Conservation (phyloP, 2,113 vertebrate species). For the Sebastes fasciatus region DNA sequence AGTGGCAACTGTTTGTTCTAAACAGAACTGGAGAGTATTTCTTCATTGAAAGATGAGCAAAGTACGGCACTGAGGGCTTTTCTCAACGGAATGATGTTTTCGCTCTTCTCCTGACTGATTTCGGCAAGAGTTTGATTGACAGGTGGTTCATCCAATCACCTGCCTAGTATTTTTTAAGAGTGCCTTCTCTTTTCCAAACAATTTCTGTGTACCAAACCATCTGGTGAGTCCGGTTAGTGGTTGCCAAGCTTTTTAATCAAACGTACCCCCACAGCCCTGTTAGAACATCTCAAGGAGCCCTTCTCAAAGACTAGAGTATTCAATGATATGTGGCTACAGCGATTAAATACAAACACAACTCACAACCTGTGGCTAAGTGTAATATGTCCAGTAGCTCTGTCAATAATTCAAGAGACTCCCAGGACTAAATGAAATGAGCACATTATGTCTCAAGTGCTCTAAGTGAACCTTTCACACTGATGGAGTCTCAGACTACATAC, state of each 20-base stretch:
- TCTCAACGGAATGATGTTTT: no score
- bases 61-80: no score
- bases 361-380: conserved; percentile 24
- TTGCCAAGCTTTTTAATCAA: background rate
- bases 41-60: no score
- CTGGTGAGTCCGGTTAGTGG: background rate
- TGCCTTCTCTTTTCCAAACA: no score
- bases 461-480: conserved; percentile 34
- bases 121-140: no score
- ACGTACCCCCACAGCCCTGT: background rate
- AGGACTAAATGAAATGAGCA: conserved; percentile 69
- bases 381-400: conserved; percentile 34
- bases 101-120: no score
- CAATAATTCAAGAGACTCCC: conserved; percentile 71
- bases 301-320: background rate
- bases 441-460: conserved; percentile 56
- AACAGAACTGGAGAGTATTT: no score
- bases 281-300: background rate
- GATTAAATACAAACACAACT: conserved; percentile 23
- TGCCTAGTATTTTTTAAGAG: no score
- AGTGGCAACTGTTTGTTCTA: no score
- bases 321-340: background rate
- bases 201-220: no score
- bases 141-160: no score
- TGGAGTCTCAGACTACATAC: conserved; percentile 13